phyloP scores from a whole-genome alignment of 2,888 invertebrate species.

The Melieria omissa region DNA sequence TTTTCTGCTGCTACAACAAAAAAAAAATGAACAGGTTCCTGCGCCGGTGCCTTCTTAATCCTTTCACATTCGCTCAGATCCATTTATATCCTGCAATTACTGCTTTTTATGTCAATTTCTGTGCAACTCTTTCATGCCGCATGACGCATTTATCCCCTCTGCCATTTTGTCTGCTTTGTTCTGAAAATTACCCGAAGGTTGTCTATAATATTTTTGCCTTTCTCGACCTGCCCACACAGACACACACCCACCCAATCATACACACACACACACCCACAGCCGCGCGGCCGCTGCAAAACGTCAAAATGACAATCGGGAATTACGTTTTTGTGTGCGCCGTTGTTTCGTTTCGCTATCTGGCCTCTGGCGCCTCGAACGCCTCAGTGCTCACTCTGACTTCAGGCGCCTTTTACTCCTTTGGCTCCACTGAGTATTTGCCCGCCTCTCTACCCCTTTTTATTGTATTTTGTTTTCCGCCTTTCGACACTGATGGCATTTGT shows the following conservation, averaged over 20 bases:
- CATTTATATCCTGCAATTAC: too few species aligned
- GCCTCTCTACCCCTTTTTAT: neutral
- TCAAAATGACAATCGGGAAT: constrained; percentile 28
- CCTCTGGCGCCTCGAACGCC: neutral
- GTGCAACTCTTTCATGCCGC: too few species aligned
- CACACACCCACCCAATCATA: neutral
- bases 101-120: too few species aligned
- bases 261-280: neutral
- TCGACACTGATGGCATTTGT: neutral
- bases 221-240: neutral
- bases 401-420: neutral
- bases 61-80: too few species aligned
- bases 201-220: constrained; percentile 51
- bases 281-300: neutral
- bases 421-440: neutral
- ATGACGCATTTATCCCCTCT: too few species aligned
- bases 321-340: constrained; percentile 10
- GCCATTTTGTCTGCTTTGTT: constrained; percentile 43
- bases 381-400: neutral
- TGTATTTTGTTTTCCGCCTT: neutral
- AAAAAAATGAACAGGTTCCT: too few species aligned
- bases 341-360: neutral
- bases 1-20: too few species aligned
- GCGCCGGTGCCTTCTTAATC: too few species aligned
- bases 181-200: constrained; percentile 56